phyloP scores from a whole-genome alignment of 2,113 vertebrate species.

The Callithrix jacchus region DNA sequence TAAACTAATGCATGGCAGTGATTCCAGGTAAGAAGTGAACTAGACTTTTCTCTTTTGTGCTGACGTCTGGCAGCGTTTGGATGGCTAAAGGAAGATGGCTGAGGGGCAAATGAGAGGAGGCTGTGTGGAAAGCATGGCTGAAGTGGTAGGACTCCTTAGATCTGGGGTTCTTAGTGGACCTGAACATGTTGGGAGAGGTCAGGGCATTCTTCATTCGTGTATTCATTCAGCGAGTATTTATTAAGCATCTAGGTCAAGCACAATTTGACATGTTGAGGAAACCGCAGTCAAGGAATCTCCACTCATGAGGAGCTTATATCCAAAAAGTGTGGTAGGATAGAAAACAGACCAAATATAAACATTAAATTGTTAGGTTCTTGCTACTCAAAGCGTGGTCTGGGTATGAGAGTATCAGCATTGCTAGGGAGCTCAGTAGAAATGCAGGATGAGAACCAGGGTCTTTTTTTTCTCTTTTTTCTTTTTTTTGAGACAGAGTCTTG shows the following conservation, averaged over 20 bases:
- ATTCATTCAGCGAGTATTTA: background rate
- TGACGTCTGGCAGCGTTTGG: background rate
- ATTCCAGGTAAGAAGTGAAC: conserved; percentile 5
- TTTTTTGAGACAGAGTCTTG: background rate
- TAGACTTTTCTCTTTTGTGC: background rate
- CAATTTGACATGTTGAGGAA: background rate
- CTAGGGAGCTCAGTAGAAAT: background rate
- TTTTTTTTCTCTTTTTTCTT: too few species aligned
- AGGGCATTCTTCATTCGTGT: background rate
- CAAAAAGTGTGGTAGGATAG: background rate
- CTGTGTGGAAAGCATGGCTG: fast-evolving
- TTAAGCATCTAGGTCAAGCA: background rate
- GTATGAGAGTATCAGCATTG: background rate
- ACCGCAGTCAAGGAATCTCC: background rate
- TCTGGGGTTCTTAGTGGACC: background rate
- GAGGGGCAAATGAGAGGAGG: background rate
- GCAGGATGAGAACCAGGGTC: too few species aligned
- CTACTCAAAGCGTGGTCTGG: background rate
- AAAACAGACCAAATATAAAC: background rate
- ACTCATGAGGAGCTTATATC: background rate
- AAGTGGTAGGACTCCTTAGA: background rate
- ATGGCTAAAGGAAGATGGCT: background rate
- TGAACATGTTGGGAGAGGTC: background rate
- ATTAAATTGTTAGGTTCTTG: background rate
- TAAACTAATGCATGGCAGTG: background rate